Evolutionary conservation across 2,888 invertebrate species (phyloP).

Genomic region (Eueremaeus valkanovi): DNA sequence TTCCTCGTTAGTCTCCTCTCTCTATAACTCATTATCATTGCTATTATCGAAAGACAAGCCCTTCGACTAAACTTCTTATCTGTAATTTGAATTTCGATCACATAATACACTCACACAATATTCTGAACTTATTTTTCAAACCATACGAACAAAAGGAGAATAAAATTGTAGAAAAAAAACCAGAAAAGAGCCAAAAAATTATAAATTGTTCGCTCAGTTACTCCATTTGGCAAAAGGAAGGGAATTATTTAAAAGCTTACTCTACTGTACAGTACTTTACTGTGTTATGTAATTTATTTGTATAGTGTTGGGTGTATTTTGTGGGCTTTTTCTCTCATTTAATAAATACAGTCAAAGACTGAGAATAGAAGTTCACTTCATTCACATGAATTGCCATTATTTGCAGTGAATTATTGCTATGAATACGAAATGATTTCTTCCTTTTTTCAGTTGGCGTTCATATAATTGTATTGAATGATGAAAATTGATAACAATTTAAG

Average conservation of each 20-base stretch:
- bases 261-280: too few species aligned
- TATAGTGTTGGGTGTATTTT: too few species aligned
- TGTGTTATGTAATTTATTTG: too few species aligned
- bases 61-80: not conserved
- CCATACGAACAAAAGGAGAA: too few species aligned
- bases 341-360: too few species aligned
- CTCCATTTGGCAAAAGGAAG: too few species aligned
- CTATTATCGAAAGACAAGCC: conserved; percentile 13
- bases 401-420: not conserved
- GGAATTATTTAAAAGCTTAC: too few species aligned
- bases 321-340: too few species aligned
- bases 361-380: too few species aligned
- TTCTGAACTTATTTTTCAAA: not conserved
- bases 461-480: not conserved
- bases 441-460: not conserved
- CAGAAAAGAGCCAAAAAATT: too few species aligned
- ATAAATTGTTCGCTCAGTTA: too few species aligned
- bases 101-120: conserved; percentile 22
- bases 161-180: too few species aligned
- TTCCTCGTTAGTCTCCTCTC: not conserved
- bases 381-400: not conserved
- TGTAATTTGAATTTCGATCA: conserved; percentile 1
- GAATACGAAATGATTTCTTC: not conserved
- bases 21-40: conserved; percentile 1
- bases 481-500: not conserved